A percentile compares a stretch with the other conserved stretches of the same genome.
phyloP scores from a whole-genome alignment of 2,797 vertebrate genomes.

The Mastacembelus armatus region DNA sequence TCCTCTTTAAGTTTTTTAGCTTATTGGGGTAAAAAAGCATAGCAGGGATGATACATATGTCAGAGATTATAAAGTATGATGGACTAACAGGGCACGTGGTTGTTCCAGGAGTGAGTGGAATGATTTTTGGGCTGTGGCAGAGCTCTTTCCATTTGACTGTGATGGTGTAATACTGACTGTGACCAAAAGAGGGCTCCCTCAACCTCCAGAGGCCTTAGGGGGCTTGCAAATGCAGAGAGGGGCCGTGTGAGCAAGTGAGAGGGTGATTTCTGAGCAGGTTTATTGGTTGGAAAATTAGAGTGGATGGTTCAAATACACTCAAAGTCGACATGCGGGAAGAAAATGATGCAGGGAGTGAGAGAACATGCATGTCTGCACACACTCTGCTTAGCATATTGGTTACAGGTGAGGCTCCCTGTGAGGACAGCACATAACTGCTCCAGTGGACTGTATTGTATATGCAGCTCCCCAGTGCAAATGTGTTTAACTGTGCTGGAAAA shows the following conservation, averaged over 20 bases:
- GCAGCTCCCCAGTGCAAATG: conserved; percentile 11
- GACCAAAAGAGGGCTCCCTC: conserved; percentile 89
- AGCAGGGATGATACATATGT: conserved; percentile 49
- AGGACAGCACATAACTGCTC: conserved; percentile 1
- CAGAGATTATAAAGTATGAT: conserved; percentile 44
- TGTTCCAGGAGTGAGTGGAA: conserved; percentile 18
- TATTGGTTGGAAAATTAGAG: conserved; percentile 42
- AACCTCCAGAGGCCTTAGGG: conserved; percentile 65
- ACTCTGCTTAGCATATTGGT: conserved; percentile 23
- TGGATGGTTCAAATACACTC: conserved; percentile 41
- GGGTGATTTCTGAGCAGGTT: conserved; percentile 35
- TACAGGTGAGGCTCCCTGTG: not conserved
- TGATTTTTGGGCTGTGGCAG: conserved; percentile 18
- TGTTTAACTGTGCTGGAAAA: conserved; percentile 9
- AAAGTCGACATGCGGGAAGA: conserved; percentile 19
- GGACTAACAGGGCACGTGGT: conserved; percentile 30
- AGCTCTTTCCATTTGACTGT: conserved; percentile 19
- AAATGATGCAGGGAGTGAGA: conserved; percentile 31
- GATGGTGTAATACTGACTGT: conserved; percentile 63
- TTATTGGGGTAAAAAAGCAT: conserved; percentile 2
- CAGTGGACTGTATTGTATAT: not conserved
- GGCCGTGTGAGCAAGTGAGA: conserved; percentile 10
- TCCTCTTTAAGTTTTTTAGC: conserved; percentile 52
- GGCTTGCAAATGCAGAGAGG: conserved; percentile 20
- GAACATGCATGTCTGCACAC: conserved; percentile 25